These are phyloP conservation scores for Paratrypauchen microcephalus DNA, from an alignment of 2,797 vertebrate genomes.

Conservation along the genomic window DNA sequence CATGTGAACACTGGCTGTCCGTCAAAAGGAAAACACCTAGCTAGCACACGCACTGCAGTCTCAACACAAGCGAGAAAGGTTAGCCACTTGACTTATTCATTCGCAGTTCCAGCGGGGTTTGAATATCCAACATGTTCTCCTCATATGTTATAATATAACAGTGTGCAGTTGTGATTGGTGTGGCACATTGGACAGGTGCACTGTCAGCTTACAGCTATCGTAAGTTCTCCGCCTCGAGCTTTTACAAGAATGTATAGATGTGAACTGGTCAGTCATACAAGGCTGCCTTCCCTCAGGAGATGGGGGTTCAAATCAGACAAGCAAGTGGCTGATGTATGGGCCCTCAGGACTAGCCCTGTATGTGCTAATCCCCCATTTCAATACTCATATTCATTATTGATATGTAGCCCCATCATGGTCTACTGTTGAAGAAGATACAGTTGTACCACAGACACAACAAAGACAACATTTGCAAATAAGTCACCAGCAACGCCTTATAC, in stretches of 20 bases:
- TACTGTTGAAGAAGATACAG: neutral
- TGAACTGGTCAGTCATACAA: conserved; percentile 1
- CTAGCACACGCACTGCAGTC: neutral
- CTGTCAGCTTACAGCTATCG: conserved; percentile 5
- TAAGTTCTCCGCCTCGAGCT: conserved; percentile 6
- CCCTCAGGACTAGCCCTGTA: neutral
- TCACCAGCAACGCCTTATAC: neutral
- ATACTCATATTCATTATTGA: neutral
- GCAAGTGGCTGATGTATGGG: neutral
- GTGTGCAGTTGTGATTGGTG: neutral
- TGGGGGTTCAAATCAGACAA: neutral
- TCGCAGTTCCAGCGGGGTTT: conserved; percentile 1
- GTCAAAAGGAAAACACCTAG: neutral
- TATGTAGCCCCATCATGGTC: neutral
- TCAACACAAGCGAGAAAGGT: conserved; percentile 1
- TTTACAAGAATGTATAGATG: conserved; percentile 9
- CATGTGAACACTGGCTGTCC: conserved; percentile 3
- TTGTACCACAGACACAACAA: neutral
- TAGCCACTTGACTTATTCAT: conserved; percentile 9
- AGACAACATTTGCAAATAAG: neutral
- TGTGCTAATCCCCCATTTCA: neutral
- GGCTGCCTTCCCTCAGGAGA: neutral
- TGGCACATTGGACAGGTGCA: conserved; percentile 6
- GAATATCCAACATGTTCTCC: neutral
- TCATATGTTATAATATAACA: conserved; percentile 1